Evolutionary conservation across 2,113 vertebrate species (phyloP).

Genomic region (Rissa tridactyla): DNA sequence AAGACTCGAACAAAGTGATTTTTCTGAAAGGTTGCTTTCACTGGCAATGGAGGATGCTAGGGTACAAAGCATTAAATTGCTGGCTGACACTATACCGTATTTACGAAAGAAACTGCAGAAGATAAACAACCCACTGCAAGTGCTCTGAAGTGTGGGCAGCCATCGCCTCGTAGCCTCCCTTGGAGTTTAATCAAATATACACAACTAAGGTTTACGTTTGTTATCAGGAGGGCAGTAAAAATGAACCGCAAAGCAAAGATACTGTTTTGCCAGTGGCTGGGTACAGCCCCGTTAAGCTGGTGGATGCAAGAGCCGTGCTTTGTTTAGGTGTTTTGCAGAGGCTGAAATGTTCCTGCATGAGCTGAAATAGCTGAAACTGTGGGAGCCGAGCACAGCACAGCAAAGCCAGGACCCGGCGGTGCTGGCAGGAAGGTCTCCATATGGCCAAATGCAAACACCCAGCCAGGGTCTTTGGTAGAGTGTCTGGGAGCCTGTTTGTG

Average conservation of each 20-base stretch:
- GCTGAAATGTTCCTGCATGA: neutral
- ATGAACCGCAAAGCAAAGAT: neutral
- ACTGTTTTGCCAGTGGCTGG: neutral
- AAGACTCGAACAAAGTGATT: constrained; percentile 10
- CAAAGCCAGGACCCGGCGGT: rapidly evolving
- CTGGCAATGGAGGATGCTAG: neutral
- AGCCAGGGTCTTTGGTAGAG: neutral
- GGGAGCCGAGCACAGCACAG: neutral
- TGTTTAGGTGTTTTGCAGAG: neutral
- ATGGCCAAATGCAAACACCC: neutral
- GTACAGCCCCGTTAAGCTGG: neutral
- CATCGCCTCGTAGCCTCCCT: neutral
- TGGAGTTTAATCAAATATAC: constrained; percentile 16
- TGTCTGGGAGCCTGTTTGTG: neutral
- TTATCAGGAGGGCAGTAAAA: neutral
- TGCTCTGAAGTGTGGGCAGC: neutral
- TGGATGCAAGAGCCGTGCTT: neutral
- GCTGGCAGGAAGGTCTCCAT: neutral
- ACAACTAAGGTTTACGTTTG: neutral
- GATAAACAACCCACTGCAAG: neutral
- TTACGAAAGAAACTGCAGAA: constrained; percentile 17
- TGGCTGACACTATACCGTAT: neutral
- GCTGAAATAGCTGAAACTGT: neutral
- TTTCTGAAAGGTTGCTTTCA: constrained; percentile 30
- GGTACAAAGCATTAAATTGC: constrained; percentile 25